Percentiles rank a stretch among this genome's conserved stretches.
phyloP scores from a whole-genome alignment of 2,113 vertebrate genomes.

The Sakesphorus luctuosus region DNA sequence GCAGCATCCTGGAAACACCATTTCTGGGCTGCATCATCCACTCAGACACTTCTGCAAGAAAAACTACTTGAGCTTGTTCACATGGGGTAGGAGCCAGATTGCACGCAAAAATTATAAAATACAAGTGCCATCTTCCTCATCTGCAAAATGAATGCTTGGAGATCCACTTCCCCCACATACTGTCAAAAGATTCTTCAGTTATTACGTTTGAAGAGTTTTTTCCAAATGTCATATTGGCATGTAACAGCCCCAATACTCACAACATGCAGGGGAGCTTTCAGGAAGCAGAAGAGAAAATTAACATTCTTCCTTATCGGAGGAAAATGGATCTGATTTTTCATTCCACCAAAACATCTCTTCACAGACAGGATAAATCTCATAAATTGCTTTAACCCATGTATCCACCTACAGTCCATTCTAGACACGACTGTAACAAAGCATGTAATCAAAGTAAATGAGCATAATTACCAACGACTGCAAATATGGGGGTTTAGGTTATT shows the following conservation, averaged over 20 bases:
- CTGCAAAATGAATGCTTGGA: background rate
- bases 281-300: constrained; percentile 5
- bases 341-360: constrained; percentile 28
- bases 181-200: background rate
- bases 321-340: constrained; percentile 32
- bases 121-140: background rate
- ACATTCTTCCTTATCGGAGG: background rate
- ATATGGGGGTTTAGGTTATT: background rate
- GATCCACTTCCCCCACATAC: background rate
- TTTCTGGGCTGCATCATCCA: background rate
- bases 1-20: background rate
- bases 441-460: constrained; percentile 30
- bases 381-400: constrained; percentile 8
- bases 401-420: background rate
- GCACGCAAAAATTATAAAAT: background rate
- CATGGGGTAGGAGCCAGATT: background rate
- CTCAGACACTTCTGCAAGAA: background rate
- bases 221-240: background rate
- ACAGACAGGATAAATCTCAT: background rate
- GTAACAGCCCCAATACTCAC: background rate
- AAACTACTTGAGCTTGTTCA: background rate
- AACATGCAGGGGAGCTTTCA: background rate
- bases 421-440: background rate
- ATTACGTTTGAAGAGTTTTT: background rate
- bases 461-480: constrained; percentile 11